phyloP scores from a whole-genome alignment of 2,888 invertebrate species.

The Scrobipalpa atriplicella region DNA sequence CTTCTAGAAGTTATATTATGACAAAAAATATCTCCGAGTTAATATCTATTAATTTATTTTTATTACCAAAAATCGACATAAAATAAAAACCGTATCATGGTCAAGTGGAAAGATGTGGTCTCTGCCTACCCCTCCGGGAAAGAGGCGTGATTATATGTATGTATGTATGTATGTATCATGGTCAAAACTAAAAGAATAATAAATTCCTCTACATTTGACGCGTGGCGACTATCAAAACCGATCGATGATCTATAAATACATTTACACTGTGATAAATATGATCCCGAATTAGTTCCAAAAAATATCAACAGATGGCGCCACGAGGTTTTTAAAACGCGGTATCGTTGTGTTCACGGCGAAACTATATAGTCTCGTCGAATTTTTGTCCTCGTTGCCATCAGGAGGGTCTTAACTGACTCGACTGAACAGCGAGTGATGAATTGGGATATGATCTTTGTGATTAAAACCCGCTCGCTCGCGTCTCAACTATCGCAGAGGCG shows the following conservation, averaged over 20 bases:
- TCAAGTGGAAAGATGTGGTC: too few relatives aligned
- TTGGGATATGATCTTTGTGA: slow-evolving; percentile 61
- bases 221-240: background rate
- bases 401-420: slow-evolving; percentile 81
- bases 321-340: slow-evolving; percentile 44
- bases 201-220: too few relatives aligned
- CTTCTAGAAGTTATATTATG: too few relatives aligned
- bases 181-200: too few relatives aligned
- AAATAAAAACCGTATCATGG: too few relatives aligned
- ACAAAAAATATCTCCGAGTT: too few relatives aligned
- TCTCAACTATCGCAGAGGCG: slow-evolving; percentile 69
- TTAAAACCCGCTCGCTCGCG: slow-evolving; percentile 60
- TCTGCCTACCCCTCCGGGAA: too few relatives aligned
- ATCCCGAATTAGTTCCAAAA: background rate
- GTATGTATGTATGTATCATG: too few relatives aligned
- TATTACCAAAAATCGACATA: too few relatives aligned
- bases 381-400: slow-evolving; percentile 54
- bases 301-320: slow-evolving; percentile 46
- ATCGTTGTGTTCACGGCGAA: slow-evolving; percentile 40
- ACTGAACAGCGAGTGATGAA: slow-evolving; percentile 81
- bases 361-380: slow-evolving; percentile 30
- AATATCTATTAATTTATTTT: too few relatives aligned
- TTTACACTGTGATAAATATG: background rate
- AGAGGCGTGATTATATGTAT: too few relatives aligned
- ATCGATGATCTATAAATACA: slow-evolving; percentile 16